Conservation (phyloP, 2,113 vertebrate genomes). For the Lepisosteus osseus region DNA sequence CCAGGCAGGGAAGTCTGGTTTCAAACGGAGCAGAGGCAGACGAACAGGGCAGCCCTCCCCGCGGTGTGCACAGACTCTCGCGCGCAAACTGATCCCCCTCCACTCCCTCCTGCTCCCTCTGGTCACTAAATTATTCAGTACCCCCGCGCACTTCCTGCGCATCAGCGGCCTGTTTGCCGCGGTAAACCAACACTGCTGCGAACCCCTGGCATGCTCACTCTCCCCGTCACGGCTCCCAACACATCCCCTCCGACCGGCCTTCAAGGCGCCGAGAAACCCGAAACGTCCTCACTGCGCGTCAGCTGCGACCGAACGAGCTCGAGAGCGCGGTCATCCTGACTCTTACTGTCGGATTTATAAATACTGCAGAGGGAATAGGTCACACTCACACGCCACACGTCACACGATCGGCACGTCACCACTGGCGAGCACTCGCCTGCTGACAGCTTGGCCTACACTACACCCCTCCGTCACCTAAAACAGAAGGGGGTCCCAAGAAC, state of each 20-base stretch:
- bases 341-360: too few relatives aligned
- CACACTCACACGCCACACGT: neutral
- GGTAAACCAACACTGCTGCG: constrained; percentile 13
- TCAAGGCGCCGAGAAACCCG: too few relatives aligned
- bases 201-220: neutral
- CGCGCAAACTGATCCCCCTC: constrained; percentile 1
- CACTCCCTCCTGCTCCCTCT: constrained; percentile 1
- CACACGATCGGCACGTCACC: neutral
- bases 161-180: neutral
- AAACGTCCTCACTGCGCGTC: too few relatives aligned
- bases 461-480: too few relatives aligned
- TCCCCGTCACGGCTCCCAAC: neutral
- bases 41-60: too few relatives aligned
- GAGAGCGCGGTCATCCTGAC: too few relatives aligned
- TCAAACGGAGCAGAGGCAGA: too few relatives aligned
- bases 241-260: neutral
- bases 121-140: constrained; percentile 23
- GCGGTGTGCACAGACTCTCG: neutral
- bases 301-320: too few relatives aligned
- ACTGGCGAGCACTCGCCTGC: neutral
- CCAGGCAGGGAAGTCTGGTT: too few relatives aligned
- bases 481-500: too few relatives aligned
- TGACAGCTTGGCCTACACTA: too few relatives aligned
- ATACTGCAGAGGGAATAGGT: too few relatives aligned
- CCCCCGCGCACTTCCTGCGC: neutral